Percentiles rank a stretch among this genome's conserved stretches.
Evolutionary conservation across 2,888 invertebrate genomes (phyloP).

Genomic region (Myopa tessellatipennis): DNA sequence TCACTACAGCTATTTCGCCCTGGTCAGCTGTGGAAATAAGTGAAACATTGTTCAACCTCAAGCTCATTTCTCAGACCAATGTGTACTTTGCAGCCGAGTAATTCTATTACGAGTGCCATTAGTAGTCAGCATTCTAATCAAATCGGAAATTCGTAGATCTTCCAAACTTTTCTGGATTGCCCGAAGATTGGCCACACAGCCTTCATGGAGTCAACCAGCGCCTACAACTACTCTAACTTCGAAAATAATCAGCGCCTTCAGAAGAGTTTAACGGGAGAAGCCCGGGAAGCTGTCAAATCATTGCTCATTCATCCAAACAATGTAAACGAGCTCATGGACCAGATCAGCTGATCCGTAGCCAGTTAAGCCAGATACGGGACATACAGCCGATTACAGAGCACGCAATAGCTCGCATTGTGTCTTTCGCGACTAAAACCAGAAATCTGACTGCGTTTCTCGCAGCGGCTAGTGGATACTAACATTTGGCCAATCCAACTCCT

Average conservation of each 20-base stretch:
- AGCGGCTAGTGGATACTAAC: conserved; percentile 43
- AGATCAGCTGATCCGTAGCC: conserved; percentile 43
- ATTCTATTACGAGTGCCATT: background rate
- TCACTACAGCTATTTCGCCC: background rate
- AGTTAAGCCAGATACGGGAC: conserved; percentile 41
- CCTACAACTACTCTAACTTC: conserved; percentile 38
- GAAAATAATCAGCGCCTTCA: conserved; percentile 42
- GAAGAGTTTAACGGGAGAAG: conserved; percentile 38
- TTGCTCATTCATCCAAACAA: conserved; percentile 44
- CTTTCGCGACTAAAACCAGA: conserved; percentile 45
- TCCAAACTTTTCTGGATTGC: conserved; percentile 40
- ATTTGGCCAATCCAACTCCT: conserved; percentile 44
- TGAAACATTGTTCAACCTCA: background rate
- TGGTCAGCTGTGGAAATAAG: background rate
- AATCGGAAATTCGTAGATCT: conserved; percentile 40
- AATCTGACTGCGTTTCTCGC: conserved; percentile 44
- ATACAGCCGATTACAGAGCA: conserved; percentile 39
- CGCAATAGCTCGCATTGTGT: conserved; percentile 38
- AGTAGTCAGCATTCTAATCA: background rate
- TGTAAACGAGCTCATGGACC: conserved; percentile 29
- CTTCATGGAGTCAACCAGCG: conserved; percentile 33
- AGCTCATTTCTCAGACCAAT: background rate
- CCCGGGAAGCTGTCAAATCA: conserved; percentile 35
- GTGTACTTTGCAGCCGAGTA: background rate
- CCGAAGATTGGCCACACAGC: conserved; percentile 44